phyloP scores from a whole-genome alignment of 1,140 invertebrate genomes.

The Euwallacea similis region DNA sequence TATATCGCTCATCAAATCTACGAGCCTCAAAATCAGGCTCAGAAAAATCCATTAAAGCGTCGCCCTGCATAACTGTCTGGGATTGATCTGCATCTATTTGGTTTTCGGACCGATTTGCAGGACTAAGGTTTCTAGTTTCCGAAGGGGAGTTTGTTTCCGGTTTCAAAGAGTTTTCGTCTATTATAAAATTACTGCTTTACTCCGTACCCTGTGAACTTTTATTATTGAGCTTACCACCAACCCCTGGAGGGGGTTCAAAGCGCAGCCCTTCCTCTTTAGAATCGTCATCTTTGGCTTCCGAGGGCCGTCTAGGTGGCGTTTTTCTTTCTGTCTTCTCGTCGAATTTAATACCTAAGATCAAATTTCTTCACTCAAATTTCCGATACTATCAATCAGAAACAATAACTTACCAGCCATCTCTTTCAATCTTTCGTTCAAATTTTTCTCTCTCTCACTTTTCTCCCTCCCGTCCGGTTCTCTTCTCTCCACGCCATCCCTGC shows the following conservation, averaged over 20 bases:
- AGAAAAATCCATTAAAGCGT: background rate
- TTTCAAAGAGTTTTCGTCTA: too few species aligned
- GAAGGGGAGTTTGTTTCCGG: too few species aligned
- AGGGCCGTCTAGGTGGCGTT: background rate
- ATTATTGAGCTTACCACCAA: background rate
- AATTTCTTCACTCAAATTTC: too few species aligned
- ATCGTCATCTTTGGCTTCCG: constrained; percentile 6
- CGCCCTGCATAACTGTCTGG: background rate
- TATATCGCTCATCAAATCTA: background rate
- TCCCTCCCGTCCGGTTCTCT: constrained; percentile 35
- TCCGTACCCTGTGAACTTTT: too few species aligned
- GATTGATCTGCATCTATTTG: too few species aligned
- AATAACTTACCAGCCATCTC: constrained; percentile 48
- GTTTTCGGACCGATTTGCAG: too few species aligned
- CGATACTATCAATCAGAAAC: background rate
- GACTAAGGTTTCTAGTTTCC: too few species aligned
- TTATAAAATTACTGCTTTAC: too few species aligned
- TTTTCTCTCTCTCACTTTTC: constrained; percentile 47
- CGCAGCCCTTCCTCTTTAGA: background rate
- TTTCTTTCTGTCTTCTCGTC: constrained; percentile 3
- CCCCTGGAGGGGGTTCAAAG: constrained; percentile 2
- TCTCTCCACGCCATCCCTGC: constrained; percentile 2
- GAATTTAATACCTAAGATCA: constrained; percentile 13
- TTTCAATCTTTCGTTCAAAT: constrained; percentile 48
- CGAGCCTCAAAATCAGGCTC: background rate